These are phyloP conservation scores for Gasteruption jaculator DNA, from an alignment of 2,888 invertebrate genomes.

Conservation along the genomic window DNA sequence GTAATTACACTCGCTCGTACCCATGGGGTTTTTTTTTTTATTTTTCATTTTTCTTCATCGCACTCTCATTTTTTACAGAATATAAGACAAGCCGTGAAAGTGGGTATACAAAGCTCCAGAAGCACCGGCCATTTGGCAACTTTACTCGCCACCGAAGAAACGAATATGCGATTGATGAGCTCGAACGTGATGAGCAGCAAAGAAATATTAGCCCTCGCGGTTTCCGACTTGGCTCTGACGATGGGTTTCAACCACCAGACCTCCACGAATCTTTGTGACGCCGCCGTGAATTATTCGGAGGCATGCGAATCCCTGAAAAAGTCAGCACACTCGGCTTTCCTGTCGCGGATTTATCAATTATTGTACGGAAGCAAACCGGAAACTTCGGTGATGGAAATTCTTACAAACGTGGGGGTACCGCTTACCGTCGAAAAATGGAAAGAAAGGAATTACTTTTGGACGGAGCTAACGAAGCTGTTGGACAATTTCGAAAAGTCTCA, in stretches of 20 bases:
- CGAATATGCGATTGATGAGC: constrained; percentile 28
- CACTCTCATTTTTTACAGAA: constrained; percentile 30
- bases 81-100: constrained; percentile 39
- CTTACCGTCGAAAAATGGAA: constrained; percentile 31
- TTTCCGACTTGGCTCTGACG: constrained; percentile 44
- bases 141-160: constrained; percentile 43
- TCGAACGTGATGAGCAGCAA: constrained; percentile 24
- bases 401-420: constrained; percentile 36
- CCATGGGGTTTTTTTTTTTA: too few relatives aligned
- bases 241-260: constrained; percentile 28
- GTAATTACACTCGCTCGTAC: too few relatives aligned
- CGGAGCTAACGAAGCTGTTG: constrained; percentile 26
- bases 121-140: constrained; percentile 41
- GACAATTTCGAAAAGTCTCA: constrained; percentile 18
- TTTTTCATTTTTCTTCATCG: not conserved
- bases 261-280: constrained; percentile 38
- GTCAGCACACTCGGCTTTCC: constrained; percentile 30
- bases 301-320: constrained; percentile 29
- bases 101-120: constrained; percentile 41
- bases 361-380: constrained; percentile 30
- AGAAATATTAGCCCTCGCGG: constrained; percentile 37
- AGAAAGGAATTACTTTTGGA: constrained; percentile 37
- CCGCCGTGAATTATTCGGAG: constrained; percentile 41
- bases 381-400: constrained; percentile 26
- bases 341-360: constrained; percentile 31